Conservation (phyloP, 2,797 vertebrate genomes). For the Epinephelus malabaricus region DNA sequence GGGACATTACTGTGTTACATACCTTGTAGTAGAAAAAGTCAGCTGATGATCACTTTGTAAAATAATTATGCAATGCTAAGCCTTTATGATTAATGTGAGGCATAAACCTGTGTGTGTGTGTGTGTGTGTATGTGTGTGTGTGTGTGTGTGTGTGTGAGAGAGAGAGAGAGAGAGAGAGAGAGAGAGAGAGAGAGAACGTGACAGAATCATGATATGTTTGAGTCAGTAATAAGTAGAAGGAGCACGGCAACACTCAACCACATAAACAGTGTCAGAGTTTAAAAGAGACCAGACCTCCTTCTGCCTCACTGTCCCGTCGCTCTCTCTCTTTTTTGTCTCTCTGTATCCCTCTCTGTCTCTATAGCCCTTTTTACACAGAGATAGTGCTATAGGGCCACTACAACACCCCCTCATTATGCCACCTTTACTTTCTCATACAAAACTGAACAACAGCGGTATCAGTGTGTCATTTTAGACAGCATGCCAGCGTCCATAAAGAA, state of each 20-base stretch:
- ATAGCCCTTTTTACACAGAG: too few relatives aligned
- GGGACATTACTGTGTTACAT: not conserved
- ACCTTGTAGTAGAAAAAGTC: not conserved
- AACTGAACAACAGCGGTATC: too few relatives aligned
- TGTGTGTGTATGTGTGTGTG: too few relatives aligned
- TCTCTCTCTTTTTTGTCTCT: not conserved
- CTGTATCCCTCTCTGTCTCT: too few relatives aligned
- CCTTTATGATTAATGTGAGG: slow-evolving; percentile 13
- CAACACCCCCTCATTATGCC: too few relatives aligned
- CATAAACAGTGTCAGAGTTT: slow-evolving; percentile 83
- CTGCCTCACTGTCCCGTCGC: slow-evolving; percentile 21
- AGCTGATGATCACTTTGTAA: not conserved
- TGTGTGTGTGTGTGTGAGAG: too few relatives aligned
- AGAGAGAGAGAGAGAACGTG: not conserved
- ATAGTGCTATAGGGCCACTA: too few relatives aligned
- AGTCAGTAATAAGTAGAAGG: slow-evolving; percentile 69
- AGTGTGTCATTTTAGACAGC: too few relatives aligned
- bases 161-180: too few relatives aligned
- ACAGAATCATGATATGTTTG: slow-evolving; percentile 74
- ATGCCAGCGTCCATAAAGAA: too few relatives aligned
- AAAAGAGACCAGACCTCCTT: slow-evolving; percentile 73
- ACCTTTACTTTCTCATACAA: too few relatives aligned
- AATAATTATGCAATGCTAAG: not conserved
- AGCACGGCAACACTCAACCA: slow-evolving; percentile 76
- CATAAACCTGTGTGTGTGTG: slow-evolving; percentile 12